These are phyloP conservation scores for Meteorus sp. DNA, from an alignment of 1,140 invertebrate genomes.

Conservation along the genomic window DNA sequence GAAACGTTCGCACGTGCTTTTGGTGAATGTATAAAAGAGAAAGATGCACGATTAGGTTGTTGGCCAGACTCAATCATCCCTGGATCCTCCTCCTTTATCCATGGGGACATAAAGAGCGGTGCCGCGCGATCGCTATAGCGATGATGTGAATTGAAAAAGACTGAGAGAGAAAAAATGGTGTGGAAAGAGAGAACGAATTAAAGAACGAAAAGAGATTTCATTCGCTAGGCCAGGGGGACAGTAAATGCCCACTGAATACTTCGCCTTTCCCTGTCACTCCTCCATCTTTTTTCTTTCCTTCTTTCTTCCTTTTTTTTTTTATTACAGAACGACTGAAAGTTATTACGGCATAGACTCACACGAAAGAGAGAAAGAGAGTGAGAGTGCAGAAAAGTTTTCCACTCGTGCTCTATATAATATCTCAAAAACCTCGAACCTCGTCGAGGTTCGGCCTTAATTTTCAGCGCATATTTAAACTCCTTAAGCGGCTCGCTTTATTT, in stretches of 20 bases:
- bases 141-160: conserved; percentile 10
- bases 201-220: conserved; percentile 7
- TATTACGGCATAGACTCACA: conserved; percentile 2
- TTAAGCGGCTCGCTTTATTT: conserved; percentile 34
- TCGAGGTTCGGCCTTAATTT: conserved; percentile 28
- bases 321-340: conserved; percentile 2
- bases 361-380: conserved; percentile 2
- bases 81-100: conserved; percentile 11
- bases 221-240: neutral
- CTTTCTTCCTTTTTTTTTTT: neutral
- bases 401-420: neutral
- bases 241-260: conserved; percentile 14
- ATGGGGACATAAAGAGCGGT: conserved; percentile 6
- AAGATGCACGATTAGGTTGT: neutral
- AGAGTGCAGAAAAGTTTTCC: conserved; percentile 3
- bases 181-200: too few relatives aligned
- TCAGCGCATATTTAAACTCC: conserved; percentile 42
- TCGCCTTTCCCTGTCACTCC: neutral
- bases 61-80: conserved; percentile 4
- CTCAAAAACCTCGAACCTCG: neutral
- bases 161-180: conserved; percentile 1
- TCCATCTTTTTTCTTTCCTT: neutral
- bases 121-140: neutral
- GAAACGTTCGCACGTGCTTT: neutral
- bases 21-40: neutral